These are phyloP conservation scores for Neelides folsomi DNA, from an alignment of 2,888 invertebrate genomes.

Conservation along the genomic window DNA sequence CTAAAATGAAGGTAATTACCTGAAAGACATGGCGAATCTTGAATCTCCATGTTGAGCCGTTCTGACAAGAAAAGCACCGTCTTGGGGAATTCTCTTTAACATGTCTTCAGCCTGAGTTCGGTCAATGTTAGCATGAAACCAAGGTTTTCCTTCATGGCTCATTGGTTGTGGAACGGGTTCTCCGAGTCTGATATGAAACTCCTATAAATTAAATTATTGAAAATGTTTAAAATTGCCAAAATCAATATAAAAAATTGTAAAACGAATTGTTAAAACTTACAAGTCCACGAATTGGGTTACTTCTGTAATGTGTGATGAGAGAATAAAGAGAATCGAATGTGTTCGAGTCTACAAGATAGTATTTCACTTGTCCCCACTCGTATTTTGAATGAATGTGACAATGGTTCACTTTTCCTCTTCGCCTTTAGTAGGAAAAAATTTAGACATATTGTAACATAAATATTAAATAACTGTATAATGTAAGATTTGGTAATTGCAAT, in stretches of 20 bases:
- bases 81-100: slow-evolving; percentile 64
- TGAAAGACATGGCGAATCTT: slow-evolving; percentile 70
- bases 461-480: too few relatives aligned
- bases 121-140: slow-evolving; percentile 75
- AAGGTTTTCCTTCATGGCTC: slow-evolving; percentile 82
- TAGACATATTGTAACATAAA: too few relatives aligned
- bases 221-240: background rate
- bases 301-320: slow-evolving; percentile 77
- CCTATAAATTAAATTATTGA: slow-evolving; percentile 40
- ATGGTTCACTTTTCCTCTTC: slow-evolving; percentile 76
- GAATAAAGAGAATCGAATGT: slow-evolving; percentile 85
- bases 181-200: slow-evolving; percentile 71
- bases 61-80: slow-evolving; percentile 89
- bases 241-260: too few relatives aligned
- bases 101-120: slow-evolving; percentile 76
- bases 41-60: slow-evolving; percentile 36
- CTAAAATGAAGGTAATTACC: slow-evolving; percentile 7
- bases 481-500: too few relatives aligned
- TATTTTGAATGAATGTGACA: slow-evolving; percentile 81
- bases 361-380: slow-evolving; percentile 74
- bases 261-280: slow-evolving; percentile 38
- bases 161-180: slow-evolving; percentile 91
- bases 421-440: slow-evolving; percentile 31
- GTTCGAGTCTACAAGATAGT: slow-evolving; percentile 73
- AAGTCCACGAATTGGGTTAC: slow-evolving; percentile 70